Base-by-base conservation (phyloP, 2,797 vertebrate species). In the Emys orbicularis region DNA sequence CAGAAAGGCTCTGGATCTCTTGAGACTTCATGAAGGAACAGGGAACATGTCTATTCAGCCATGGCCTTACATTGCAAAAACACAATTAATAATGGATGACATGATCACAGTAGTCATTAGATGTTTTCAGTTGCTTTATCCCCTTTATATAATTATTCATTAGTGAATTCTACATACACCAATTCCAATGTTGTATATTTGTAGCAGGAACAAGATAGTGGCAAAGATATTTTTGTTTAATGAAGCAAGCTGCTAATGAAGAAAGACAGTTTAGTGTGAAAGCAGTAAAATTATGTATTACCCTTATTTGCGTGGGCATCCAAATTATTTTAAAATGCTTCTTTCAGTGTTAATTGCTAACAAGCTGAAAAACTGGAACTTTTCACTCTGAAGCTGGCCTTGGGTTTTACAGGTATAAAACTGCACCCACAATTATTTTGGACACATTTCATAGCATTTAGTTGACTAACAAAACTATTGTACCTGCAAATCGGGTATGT, bases 31-130 rank as follows among this genome's bases (percentile, higher is more conserved):
- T 68, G 74, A 91, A 87, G 84, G 53, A 83, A 56, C 53, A 91
- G 68, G 27, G 81, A 85, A 37, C 74, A 47, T 44, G 13, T 57
- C 79, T 72, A 57, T 50, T 56, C 79, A 72, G 56, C 54, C 41
- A 15, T 50, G 54, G 72, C 8, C 44, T 19, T 59, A 49, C n/a
- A 77, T 54, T 77, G 37, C 29, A 52, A 84, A 84, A 86, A 47
- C 76, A 54, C 59, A 91, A 23, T 91, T 91, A 57, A 86, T 86
- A 86, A 77, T 91, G 44, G 50, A 59, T 91, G 53, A 87, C 52
- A 15, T 49, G 27, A 86, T 90, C n/a, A 79, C 53, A 76, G 49
- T 25, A 90, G 77, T 90, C 49, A 84, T 44, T 79, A 54, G 79
- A 50, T 41, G 15, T 83, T 34, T 83, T 47, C 47, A 9, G 56